Base-by-base conservation (phyloP, 2,113 vertebrate genomes). In the Platysteira castanea region DNA sequence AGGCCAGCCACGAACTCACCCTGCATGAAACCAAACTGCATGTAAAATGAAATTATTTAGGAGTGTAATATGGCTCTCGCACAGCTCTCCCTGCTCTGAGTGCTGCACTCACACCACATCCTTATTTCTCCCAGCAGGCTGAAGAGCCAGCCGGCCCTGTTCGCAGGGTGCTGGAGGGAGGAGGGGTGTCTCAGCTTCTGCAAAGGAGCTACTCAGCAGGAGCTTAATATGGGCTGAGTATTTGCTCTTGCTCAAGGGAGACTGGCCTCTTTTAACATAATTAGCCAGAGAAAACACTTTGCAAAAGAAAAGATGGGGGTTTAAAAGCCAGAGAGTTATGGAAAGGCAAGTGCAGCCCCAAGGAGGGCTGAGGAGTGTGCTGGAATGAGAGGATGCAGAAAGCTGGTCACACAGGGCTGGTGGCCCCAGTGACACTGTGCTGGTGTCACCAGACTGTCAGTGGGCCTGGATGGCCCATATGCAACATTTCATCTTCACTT, bases 391-490 rank as follows among this genome's bases (percentile, higher is more conserved):
- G 14, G 15, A 23, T 52, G 31, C 37, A 63, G 28, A 49, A 5
- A 84, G 8, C 28, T 1, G 1, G 52, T 56, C 53, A 42, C 5
- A 2, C n/a, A 27, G 61, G 61, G 7, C 52, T 68, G 26, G 24
- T 47, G 53, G 42, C 33, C 18, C 39, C 30, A 13, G 53, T 59
- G 44, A n/a, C 49, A 44, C 37, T 0, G 0, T 5, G 1, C 15
- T 42, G 15, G 59, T 76, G 30, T 54, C 37, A 84, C 19, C 33
- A 21, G 37, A 11, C 18, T 56, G 31, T 64, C 60, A 31, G 31
- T 2, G 2, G 47, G 13, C 54, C 28, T 63, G 39, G 28, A 27
- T 13, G 15, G 56, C 19, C 27, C 28, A 7, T 6, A 7, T 28
- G 35, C 39, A 24, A 63, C 0, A 1, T 27, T 74, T 65, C 19